Base-by-base conservation (phyloP, 2,797 vertebrate genomes). In the Premnoplex brunnescens region DNA sequence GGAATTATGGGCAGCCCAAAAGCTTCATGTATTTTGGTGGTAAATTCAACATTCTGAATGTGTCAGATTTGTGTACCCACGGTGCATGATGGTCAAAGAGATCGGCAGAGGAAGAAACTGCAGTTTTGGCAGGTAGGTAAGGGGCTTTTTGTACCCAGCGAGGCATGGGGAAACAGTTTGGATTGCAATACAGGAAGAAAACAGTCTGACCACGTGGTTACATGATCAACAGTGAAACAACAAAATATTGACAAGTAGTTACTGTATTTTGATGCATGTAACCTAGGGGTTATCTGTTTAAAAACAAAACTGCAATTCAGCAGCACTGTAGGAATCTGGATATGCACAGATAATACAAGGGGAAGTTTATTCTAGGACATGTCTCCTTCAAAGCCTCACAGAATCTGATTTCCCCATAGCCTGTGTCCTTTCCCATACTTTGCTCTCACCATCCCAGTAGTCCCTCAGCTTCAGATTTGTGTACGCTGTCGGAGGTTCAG, bases 291-390 rank as follows among this genome's bases (percentile, higher is more conserved):
- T 91, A 85, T 92, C 56, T 48, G 49, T 69, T 72, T 24, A 37
- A 80, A 93, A 93, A 52, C 64, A 87, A 85, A 95, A 92, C 41
- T 89, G 95, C 91, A 66, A 59, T 86, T 97, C 95, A 96, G 93
- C 94, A 95, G 14, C 32, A 4, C 69, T 73, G 68, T 48, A 82
- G 86, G 75, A 56, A 85, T 85, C 72, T 80, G 72, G 79, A 62
- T 89, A 22, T 55, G 82, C 79, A 58, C 49, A 62, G 88, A 95
- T 94, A 96, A 95, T 81, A 85, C 73, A 37, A 89, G 76, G 55
- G 94, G 95, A 97, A 93, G 95, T 97, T 97, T 96, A 94, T 96
- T 97, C 94, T 97, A 84, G 88, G 94, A 58, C 46, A 83, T 94
- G 94, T 95, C 94, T 86, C 89, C 96, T 96, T 96, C 89, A 90